Conservation (phyloP, 2,888 invertebrate species). For the Pyrochroa serraticornis region DNA sequence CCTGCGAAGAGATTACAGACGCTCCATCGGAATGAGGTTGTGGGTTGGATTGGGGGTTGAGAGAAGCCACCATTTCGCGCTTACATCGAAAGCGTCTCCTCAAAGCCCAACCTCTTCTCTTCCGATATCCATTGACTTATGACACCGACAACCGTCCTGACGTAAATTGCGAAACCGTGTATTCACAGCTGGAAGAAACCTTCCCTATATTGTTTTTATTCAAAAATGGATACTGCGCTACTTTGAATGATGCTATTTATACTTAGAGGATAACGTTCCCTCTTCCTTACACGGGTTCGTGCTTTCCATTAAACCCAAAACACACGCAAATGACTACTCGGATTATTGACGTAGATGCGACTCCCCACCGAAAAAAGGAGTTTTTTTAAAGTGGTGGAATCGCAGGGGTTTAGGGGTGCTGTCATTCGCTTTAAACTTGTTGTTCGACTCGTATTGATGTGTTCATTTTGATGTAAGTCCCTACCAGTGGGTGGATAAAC, state of each 20-base stretch:
- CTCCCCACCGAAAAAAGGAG: too few species aligned
- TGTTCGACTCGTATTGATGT: too few species aligned
- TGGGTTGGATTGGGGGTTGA: too few species aligned
- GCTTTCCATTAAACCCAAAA: too few species aligned
- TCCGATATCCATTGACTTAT: conserved; percentile 26
- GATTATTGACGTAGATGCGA: too few species aligned
- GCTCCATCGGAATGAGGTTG: too few species aligned
- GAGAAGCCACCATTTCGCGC: background rate
- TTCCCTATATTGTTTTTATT: conserved; percentile 9
- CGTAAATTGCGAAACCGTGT: conserved; percentile 29
- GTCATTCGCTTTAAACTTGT: too few species aligned
- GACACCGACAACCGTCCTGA: conserved; percentile 13
- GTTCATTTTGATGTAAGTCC: too few species aligned
- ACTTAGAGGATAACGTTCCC: background rate
- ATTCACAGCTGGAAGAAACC: conserved; percentile 14
- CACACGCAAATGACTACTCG: too few species aligned
- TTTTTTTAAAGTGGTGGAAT: too few species aligned
- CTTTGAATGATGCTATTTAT: background rate
- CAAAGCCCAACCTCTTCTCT: conserved; percentile 1
- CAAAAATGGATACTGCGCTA: background rate
- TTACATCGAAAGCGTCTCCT: conserved; percentile 2
- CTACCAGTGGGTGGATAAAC: too few species aligned
- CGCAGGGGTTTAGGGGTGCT: too few species aligned
- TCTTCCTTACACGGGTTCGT: background rate
- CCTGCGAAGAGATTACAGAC: background rate